These are phyloP conservation scores for Lota lota DNA, from an alignment of 2,113 vertebrate species.

Conservation along the genomic window DNA sequence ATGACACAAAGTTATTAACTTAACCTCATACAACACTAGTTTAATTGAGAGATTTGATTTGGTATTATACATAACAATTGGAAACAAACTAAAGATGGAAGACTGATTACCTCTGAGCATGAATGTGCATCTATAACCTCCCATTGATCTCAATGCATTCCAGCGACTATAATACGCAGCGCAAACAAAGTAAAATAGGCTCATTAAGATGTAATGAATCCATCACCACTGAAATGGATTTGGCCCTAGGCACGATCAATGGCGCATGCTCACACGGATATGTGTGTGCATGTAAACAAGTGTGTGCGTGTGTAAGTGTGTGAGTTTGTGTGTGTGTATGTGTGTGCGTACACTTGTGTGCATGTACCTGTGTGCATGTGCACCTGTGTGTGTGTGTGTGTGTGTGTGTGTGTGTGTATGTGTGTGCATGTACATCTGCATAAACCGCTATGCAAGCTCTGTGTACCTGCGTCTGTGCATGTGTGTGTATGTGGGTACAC, in stretches of 20 bases:
- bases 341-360: too few species aligned
- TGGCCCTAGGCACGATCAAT: slow-evolving; percentile 74
- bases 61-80: not conserved
- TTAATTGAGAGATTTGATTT: too few species aligned
- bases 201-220: slow-evolving; percentile 81
- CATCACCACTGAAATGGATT: slow-evolving; percentile 75
- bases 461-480: not conserved
- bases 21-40: too few species aligned
- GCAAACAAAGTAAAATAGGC: slow-evolving; percentile 81
- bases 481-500: slow-evolving; percentile 18
- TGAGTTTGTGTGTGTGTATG: too few species aligned
- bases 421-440: not conserved
- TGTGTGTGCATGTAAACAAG: not conserved
- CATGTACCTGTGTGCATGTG: too few species aligned
- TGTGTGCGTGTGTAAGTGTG: slow-evolving; percentile 10
- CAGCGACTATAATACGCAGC: slow-evolving; percentile 72
- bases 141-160: slow-evolving; percentile 74
- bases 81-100: slow-evolving; percentile 32
- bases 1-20: too few species aligned
- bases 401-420: not conserved
- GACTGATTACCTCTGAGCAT: slow-evolving; percentile 48
- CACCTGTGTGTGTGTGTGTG: not conserved
- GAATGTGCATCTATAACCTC: slow-evolving; percentile 48
- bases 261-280: slow-evolving; percentile 6
- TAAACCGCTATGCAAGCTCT: slow-evolving; percentile 6